These are phyloP conservation scores for Artibeus lituratus DNA, from an alignment of 2,797 vertebrate genomes.

Conservation along the genomic window DNA sequence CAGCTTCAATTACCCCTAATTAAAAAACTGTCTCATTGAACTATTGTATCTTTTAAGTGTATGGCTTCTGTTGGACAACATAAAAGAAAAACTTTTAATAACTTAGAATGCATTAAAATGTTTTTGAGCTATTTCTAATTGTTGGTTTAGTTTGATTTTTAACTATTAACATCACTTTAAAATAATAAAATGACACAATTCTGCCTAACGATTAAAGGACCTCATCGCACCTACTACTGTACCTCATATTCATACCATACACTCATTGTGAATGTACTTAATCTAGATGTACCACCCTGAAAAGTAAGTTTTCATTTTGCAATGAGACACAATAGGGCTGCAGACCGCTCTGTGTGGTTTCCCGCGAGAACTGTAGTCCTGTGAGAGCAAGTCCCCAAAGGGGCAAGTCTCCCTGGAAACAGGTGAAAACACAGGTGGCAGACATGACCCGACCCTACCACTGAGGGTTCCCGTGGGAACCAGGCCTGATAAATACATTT, in stretches of 20 bases:
- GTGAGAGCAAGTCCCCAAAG: too few species aligned
- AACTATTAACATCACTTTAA: background rate
- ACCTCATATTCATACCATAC: background rate
- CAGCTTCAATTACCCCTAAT: background rate
- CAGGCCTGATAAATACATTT: too few species aligned
- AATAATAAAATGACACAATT: background rate
- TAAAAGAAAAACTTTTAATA: background rate
- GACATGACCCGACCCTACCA: too few species aligned
- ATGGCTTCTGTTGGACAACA: background rate
- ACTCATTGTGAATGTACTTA: background rate
- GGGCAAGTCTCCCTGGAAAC: too few species aligned
- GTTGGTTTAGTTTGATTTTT: background rate
- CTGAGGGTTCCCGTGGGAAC: too few species aligned
- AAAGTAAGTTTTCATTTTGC: background rate
- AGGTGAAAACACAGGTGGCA: too few species aligned
- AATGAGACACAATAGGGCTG: background rate
- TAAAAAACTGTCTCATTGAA: background rate
- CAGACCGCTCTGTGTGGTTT: too few species aligned
- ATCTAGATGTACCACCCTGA: background rate
- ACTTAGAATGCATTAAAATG: background rate
- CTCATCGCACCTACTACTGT: background rate
- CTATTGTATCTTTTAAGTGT: background rate
- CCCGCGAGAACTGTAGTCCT: too few species aligned
- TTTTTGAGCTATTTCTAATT: background rate
- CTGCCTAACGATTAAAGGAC: background rate